Evolutionary conservation across 2,113 vertebrate species (phyloP), one percentile per base, ranked within the genome.

Genomic region (Dasyprocta punctata): DNA sequence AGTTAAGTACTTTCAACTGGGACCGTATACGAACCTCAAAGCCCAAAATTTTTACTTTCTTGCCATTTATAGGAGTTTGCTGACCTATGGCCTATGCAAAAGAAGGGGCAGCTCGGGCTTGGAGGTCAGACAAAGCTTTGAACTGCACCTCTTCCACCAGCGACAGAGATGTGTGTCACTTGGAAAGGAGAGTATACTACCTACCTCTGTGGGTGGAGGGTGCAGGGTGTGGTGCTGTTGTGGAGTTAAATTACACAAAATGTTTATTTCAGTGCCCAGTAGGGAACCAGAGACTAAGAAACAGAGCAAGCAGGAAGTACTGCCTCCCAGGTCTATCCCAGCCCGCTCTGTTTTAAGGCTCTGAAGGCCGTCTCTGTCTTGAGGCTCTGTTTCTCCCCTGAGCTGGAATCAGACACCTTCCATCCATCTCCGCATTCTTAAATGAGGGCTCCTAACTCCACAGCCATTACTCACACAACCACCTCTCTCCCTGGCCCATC

Each of bases 301-400:
- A 78, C 26, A n/a, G 7, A 44, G 2, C n/a, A 2, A 56, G 30
- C 26, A 47, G 47, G 26, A 65, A 0, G 38, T 54, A 2, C 0
- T 4, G 67, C 33, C 67, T 88, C 28, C 24, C 44, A 0, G 47
- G 38, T 38, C 36, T 26, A 7, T 7, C 78, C 8, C 7, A 1
- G 7, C 65, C 60, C 61, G n/a, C 36, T 86, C 36, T 5, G 36
- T 12, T 36, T 24, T 5, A 61, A 58, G 22, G 49, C 54, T 30
- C 86, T 52, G 2, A 0, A 41, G 36, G 22, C 36, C 9, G 8
- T 89, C 87, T 89, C 58, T 7, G 47, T 38, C 52, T 20, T 28
- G 1, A 2, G 9, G 36, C 56, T 3, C 52, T 84, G 65, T 63
- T 65, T 30, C 78, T 93, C 24, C 47, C 38, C 22, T 16, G 58